Conservation (phyloP, 2,797 vertebrate species). For the Cheracebus regulus region DNA sequence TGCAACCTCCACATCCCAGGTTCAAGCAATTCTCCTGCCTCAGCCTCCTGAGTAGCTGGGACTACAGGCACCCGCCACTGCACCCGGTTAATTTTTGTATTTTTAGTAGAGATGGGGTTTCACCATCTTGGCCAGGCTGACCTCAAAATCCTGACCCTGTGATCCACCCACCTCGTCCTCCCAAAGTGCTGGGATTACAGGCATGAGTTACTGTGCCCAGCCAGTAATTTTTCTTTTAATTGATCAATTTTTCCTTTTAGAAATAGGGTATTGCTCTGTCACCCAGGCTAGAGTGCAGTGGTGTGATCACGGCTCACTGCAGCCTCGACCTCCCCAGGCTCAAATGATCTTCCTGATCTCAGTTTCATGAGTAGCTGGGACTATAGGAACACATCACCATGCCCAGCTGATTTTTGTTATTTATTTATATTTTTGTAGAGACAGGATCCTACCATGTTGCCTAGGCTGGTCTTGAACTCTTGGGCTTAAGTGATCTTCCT, state of each 20-base stretch:
- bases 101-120: no score
- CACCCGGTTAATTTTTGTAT: no score
- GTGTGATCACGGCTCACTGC: not conserved
- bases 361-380: not conserved
- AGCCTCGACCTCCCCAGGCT: not conserved
- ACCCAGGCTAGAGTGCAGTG: no score
- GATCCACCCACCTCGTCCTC: rapidly evolving
- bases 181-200: not conserved
- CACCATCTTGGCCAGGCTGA: no score
- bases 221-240: no score
- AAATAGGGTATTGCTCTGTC: not conserved
- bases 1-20: not conserved
- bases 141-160: no score
- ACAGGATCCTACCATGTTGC: not conserved
- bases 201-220: not conserved
- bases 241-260: not conserved
- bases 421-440: not conserved
- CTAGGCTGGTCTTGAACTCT: not conserved
- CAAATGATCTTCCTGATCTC: not conserved
- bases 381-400: not conserved
- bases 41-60: not conserved
- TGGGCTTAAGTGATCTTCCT: not conserved
- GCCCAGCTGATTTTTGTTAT: not conserved
- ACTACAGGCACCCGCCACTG: not conserved
- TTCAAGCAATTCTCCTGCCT: not conserved